Evolutionary conservation across 1,140 invertebrate species (phyloP).

Genomic region (Brachionus paranguensis): DNA sequence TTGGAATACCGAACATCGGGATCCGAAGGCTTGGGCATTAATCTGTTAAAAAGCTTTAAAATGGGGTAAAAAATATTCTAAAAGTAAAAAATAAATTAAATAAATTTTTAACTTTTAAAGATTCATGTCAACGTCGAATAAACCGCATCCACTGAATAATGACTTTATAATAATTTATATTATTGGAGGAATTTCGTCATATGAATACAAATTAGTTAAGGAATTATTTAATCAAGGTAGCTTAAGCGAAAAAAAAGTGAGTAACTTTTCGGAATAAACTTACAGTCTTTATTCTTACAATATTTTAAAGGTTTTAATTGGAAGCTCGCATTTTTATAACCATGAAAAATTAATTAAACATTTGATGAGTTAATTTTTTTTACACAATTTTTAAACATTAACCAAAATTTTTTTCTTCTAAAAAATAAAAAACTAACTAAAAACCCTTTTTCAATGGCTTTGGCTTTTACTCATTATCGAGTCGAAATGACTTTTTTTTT

Average conservation of each 20-base stretch:
- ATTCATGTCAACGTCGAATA: slow-evolving; percentile 2
- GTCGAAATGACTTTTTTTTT: too few relatives aligned
- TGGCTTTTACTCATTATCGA: too few relatives aligned
- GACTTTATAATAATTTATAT: slow-evolving; percentile 36
- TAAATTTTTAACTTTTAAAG: neutral
- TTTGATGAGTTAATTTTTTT: neutral
- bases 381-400: too few relatives aligned
- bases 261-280: neutral
- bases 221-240: slow-evolving; percentile 5
- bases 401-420: neutral
- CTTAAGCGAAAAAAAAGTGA: slow-evolving; percentile 7
- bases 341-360: neutral
- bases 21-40: neutral
- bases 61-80: slow-evolving; percentile 13
- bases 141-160: slow-evolving; percentile 26
- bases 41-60: slow-evolving; percentile 36
- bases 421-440: neutral
- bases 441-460: too few relatives aligned
- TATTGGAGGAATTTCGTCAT: slow-evolving; percentile 1
- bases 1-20: neutral
- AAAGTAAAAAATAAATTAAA: neutral
- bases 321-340: slow-evolving; percentile 23
- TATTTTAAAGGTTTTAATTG: slow-evolving; percentile 8
- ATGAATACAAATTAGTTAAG: slow-evolving; percentile 15
- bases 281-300: neutral